Conservation (phyloP, 1,140 invertebrate genomes). For the Drosophila teissieri region DNA sequence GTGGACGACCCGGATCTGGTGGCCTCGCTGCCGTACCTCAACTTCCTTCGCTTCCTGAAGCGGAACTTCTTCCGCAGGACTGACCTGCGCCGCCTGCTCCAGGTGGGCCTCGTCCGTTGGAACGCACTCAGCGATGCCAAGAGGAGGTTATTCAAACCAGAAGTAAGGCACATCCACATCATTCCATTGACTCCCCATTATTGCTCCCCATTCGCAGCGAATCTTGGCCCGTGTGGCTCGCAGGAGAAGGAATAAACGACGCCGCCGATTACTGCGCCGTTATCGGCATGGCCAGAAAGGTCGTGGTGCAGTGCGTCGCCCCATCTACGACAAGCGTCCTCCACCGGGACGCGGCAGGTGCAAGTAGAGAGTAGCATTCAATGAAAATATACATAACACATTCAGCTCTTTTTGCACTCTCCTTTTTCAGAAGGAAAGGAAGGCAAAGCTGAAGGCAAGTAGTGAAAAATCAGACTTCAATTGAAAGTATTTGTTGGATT, state of each 20-base stretch:
- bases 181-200: neutral
- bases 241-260: neutral
- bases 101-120: slow-evolving; percentile 39
- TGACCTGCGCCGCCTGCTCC: slow-evolving; percentile 27
- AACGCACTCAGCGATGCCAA: slow-evolving; percentile 24
- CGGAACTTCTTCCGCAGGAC: slow-evolving; percentile 11
- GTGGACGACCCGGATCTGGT: slow-evolving; percentile 32
- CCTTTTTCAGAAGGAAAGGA: no score
- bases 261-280: slow-evolving; percentile 8
- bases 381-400: no score
- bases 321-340: slow-evolving; percentile 35
- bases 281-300: neutral
- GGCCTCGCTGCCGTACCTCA: slow-evolving; percentile 45
- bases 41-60: slow-evolving; percentile 57
- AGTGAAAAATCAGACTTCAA: no score
- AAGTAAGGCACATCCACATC: slow-evolving; percentile 25
- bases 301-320: slow-evolving; percentile 10
- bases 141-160: slow-evolving; percentile 22
- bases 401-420: no score
- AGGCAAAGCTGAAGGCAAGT: no score
- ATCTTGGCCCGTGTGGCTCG: slow-evolving; percentile 40
- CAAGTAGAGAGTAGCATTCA: neutral
- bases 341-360: neutral
- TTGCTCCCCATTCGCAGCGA: neutral
- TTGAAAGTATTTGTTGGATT: no score